Evolutionary conservation across 2,888 invertebrate genomes (phyloP), one percentile per base, ranked within the genome.

Genomic region (Drosophila ustulata): DNA sequence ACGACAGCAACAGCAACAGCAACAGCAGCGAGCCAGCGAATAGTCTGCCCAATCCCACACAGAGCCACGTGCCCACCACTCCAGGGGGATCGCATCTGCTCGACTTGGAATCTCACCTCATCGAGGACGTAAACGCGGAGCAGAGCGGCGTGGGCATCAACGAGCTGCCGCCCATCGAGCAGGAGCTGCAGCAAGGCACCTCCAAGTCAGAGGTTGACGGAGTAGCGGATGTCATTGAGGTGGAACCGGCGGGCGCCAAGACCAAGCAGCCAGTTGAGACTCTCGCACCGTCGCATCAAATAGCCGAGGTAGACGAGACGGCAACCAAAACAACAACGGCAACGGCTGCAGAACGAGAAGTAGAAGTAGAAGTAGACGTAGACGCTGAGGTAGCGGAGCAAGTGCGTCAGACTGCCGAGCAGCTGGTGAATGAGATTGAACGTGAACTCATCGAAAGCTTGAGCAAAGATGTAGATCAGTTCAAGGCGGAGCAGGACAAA

Each of bases 61-160:
- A 68, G 26, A 30, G 46, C 25, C 55, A 58, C 32, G 65, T 63
- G 57, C 81, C 83, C n/a, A 83, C 75, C 18, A 86, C 80, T 25
- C 80, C 82, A 25, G 82, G 80, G 7, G 86, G 83, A 37, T 72
- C 75, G 2, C 80, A 88, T 66, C 79, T 92, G 63, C 78, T 91
- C 51, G 90, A 92, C 66, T 89, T 92, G 64, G 92, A 92, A 82
- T 92, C 92, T 69, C 92, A 92, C 82, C 82, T 92, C 30, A 92
- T 92, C 63, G 92, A 92, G 69, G 90, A 90, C 90, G 71, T 88
- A 3, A 72, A 89, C 58, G 84, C 87, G 7, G 78, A 80, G 53
- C 84, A 81, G 52, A 82, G 88, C 58, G 91, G 91, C 73, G 90
- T 92, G 51, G 90, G 90, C 59, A 91, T 92, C 32, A 90, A 89